Base-by-base conservation (phyloP, 2,113 vertebrate species). In the Amphiprion ocellaris region DNA sequence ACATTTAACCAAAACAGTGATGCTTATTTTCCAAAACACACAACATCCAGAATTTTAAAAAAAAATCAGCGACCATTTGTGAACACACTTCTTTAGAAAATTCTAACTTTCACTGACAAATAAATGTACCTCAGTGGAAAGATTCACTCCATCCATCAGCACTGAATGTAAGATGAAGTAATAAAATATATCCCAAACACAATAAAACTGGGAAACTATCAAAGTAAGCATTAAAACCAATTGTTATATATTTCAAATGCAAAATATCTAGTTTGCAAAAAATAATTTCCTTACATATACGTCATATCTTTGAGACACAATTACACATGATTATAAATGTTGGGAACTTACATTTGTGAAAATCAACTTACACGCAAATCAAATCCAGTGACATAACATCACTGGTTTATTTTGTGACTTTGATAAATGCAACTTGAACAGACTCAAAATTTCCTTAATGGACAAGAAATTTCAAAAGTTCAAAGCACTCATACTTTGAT, bases 401-500 rank as follows among this genome's bases (percentile, higher is more conserved):
- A 12, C 26, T 59, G 58, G 5, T 37, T 55, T 55, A 17, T 21
- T 54, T 54, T 78, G 15, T 15, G 11, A 61, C 47, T 16, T 8
- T 10, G 7, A 52, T 55, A 17, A 52, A 60, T 56, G 8, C 16
- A 62, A 28, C 21, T 53, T 23, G n/a, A 54, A 41, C 17, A 62
- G 46, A 56, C 3, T 33, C 24, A 44, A 14, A 30, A 68, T 60
- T 24, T 54, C 4, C 62, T 46, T 15, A 12, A 4, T 28, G 9
- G 15, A 63, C 0, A 0, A 21, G 16, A 62, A 50, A 75, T 24
- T 23, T 23, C 9, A 12, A 14, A 52, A 12, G 4, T 46, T 71
- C 10, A 12, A 37, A 77, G 56, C 44, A 60, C 67, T 64, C 12
- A 3, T 37, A 16, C 19, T 71, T 62, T 66, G 11, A 80, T 60